Conservation (phyloP, 2,888 invertebrate species). For the Electrophaes corylata region DNA sequence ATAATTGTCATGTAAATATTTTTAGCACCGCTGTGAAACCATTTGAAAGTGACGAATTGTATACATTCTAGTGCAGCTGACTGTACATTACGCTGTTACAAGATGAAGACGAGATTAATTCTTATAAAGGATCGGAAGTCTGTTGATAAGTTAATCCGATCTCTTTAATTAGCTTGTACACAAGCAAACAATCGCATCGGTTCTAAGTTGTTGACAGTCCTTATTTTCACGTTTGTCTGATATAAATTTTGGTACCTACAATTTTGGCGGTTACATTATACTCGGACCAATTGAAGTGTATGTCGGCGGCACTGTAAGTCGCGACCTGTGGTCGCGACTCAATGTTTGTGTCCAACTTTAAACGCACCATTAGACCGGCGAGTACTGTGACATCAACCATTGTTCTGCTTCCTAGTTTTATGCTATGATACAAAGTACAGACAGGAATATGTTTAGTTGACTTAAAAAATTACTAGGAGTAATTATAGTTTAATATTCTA, state of each 20-base stretch:
- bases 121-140: too few relatives aligned
- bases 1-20: too few relatives aligned
- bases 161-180: neutral
- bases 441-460: neutral
- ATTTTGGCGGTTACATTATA: too few relatives aligned
- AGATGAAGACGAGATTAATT: too few relatives aligned
- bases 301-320: neutral
- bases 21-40: too few relatives aligned
- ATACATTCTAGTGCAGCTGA: too few relatives aligned
- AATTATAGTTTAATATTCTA: neutral
- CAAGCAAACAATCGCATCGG: neutral
- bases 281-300: too few relatives aligned
- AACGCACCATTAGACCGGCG: constrained; percentile 73
- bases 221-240: too few relatives aligned
- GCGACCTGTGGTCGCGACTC: neutral
- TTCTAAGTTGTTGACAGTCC: neutral
- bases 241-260: too few relatives aligned
- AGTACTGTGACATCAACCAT: constrained; percentile 68
- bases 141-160: too few relatives aligned
- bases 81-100: too few relatives aligned
- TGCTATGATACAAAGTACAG: constrained; percentile 19
- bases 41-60: too few relatives aligned
- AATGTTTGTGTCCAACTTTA: constrained; percentile 32
- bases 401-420: constrained; percentile 60
- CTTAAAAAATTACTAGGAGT: neutral